Percentiles rank a stretch among this genome's conserved stretches.
These are phyloP conservation scores for Cyprinodon brontotheroides DNA, from an alignment of 2,113 vertebrate species.

Conservation along the genomic window DNA sequence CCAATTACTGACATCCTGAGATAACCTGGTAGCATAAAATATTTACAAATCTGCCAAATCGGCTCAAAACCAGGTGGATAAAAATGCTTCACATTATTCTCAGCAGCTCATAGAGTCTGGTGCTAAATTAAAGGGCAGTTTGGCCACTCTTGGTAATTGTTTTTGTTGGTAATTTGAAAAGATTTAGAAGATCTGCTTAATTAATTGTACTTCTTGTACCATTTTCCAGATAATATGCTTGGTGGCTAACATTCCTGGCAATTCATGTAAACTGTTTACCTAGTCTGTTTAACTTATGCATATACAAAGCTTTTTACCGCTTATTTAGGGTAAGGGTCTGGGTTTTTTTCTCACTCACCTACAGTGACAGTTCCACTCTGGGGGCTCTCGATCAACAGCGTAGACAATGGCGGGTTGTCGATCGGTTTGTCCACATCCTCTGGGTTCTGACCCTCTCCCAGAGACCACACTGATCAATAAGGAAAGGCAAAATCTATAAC, in stretches of 20 bases:
- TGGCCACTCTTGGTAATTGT: no score
- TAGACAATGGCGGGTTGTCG: constrained; percentile 83
- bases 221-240: neutral
- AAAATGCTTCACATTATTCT: no score
- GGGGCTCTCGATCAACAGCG: constrained; percentile 89
- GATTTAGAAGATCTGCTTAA: no score
- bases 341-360: constrained; percentile 82
- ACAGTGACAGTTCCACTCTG: constrained; percentile 85
- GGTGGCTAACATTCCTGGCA: no score
- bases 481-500: constrained; percentile 44
- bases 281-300: neutral
- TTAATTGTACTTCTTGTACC: no score
- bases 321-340: neutral
- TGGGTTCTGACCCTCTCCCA: constrained; percentile 84
- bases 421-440: constrained; percentile 88
- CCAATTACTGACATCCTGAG: no score
- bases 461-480: constrained; percentile 86
- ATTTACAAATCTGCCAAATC: no score
- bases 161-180: no score
- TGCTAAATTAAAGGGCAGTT: no score
- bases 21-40: no score
- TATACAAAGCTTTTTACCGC: neutral
- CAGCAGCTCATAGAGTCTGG: no score
- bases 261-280: neutral
- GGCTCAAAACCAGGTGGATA: no score